Conservation (phyloP, 2,888 invertebrate species). For the Apotomis capreana region DNA sequence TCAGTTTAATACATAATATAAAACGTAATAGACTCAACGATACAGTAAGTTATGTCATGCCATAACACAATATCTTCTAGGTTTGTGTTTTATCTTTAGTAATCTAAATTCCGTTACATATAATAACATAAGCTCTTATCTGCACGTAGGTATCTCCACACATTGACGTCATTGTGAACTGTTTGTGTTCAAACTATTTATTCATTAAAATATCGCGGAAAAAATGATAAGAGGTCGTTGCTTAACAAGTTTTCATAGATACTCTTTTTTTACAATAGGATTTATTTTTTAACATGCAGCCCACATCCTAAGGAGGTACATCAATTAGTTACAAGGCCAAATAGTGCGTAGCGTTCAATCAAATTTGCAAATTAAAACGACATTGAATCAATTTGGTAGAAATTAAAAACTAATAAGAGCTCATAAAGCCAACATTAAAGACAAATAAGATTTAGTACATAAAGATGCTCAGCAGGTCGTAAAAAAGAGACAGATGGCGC, state of each 20-base stretch:
- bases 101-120: conserved; percentile 19
- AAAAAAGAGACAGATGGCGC: no score
- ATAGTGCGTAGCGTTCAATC: not conserved
- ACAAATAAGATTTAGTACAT: no score
- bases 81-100: conserved; percentile 19
- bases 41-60: not conserved
- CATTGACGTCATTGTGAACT: not conserved
- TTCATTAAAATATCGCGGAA: conserved; percentile 10
- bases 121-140: conserved; percentile 10
- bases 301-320: not conserved
- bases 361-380: not conserved
- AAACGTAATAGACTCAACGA: not conserved
- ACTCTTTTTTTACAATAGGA: no score
- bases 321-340: not conserved
- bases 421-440: no score
- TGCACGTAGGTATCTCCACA: conserved; percentile 17
- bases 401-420: not conserved
- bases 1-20: not conserved
- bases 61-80: conserved; percentile 10
- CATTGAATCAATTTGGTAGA: not conserved
- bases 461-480: no score
- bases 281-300: not conserved
- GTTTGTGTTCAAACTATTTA: not conserved
- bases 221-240: not conserved
- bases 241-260: no score